phyloP scores from a whole-genome alignment of 2,797 vertebrate genomes.

The Micromesistius poutassou region DNA sequence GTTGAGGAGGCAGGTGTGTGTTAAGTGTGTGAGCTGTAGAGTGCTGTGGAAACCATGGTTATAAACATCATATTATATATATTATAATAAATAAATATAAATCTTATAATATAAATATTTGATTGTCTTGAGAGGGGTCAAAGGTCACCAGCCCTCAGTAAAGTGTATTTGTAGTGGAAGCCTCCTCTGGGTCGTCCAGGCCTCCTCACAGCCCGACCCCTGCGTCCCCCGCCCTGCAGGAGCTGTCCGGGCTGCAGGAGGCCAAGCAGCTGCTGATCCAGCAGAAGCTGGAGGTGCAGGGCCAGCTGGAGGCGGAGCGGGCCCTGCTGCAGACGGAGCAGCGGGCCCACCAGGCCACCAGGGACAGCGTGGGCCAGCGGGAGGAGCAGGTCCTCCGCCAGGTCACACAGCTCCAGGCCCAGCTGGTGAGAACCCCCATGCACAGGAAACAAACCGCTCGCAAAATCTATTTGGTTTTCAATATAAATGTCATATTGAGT shows the following conservation, averaged over 20 bases:
- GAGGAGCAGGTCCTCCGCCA: conserved; percentile 81
- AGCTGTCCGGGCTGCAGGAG: conserved; percentile 82
- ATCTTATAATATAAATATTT: too few species aligned
- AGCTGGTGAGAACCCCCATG: conserved; percentile 73
- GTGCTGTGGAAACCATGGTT: too few species aligned
- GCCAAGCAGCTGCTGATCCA: conserved; percentile 93
- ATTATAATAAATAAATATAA: too few species aligned
- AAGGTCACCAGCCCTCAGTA: too few species aligned
- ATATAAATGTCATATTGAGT: neutral
- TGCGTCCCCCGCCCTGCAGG: conserved; percentile 63
- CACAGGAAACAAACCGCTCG: neutral
- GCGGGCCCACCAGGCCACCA: conserved; percentile 77
- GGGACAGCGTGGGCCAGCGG: conserved; percentile 74
- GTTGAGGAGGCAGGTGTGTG: too few species aligned
- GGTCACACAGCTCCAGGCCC: conserved; percentile 75
- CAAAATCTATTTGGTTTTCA: neutral
- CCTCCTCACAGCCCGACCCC: neutral
- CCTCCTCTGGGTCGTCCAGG: neutral
- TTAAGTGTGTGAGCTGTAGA: too few species aligned
- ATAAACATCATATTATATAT: too few species aligned
- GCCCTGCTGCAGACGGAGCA: conserved; percentile 81
- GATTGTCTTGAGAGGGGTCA: too few species aligned
- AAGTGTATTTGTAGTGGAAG: too few species aligned
- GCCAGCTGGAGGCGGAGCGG: conserved; percentile 75
- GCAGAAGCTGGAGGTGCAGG: conserved; percentile 92